These are phyloP conservation scores for Caradrina kadenii DNA, from an alignment of 2,888 invertebrate species.

Conservation along the genomic window DNA sequence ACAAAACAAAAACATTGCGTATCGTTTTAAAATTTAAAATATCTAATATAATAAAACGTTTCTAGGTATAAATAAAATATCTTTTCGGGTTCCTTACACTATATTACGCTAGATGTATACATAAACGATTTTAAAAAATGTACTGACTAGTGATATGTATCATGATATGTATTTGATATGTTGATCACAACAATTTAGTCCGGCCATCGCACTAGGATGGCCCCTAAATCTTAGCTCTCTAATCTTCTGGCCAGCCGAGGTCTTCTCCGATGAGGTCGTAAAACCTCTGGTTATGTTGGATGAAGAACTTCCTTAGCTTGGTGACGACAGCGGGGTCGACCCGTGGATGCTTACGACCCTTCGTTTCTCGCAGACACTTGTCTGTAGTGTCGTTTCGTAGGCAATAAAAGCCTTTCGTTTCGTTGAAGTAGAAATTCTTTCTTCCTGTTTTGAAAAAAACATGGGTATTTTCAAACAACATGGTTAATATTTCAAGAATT, in stretches of 20 bases:
- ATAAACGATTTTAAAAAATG: conserved; percentile 87
- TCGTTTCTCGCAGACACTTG: conserved; percentile 96
- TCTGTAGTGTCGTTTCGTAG: conserved; percentile 95
- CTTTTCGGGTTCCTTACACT: conserved; percentile 75
- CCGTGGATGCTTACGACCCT: conserved; percentile 95
- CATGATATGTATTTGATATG: conserved; percentile 75
- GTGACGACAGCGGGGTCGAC: conserved; percentile 95
- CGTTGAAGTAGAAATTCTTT: conserved; percentile 98
- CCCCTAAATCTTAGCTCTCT: conserved; percentile 50
- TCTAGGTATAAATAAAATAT: conserved; percentile 74
- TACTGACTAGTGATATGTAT: conserved; percentile 85
- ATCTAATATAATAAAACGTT: conserved; percentile 58
- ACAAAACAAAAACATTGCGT: conserved; percentile 41
- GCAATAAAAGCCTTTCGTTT: conserved; percentile 99
- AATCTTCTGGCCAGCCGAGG: conserved; percentile 98
- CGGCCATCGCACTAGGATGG: conserved; percentile 36
- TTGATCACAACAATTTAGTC: conserved; percentile 80
- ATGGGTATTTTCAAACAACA: conserved; percentile 21
- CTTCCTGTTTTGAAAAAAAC: conserved; percentile 86
- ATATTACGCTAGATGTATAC: conserved; percentile 84
- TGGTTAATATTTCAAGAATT: background rate
- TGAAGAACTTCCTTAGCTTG: conserved; percentile 96
- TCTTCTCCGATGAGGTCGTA: conserved; percentile 98
- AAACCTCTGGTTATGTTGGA: conserved; percentile 97
- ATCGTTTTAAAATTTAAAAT: conserved; percentile 47